These are phyloP conservation scores for Gisinianus flammeolus DNA, from an alignment of 2,888 invertebrate species.

Conservation along the genomic window DNA sequence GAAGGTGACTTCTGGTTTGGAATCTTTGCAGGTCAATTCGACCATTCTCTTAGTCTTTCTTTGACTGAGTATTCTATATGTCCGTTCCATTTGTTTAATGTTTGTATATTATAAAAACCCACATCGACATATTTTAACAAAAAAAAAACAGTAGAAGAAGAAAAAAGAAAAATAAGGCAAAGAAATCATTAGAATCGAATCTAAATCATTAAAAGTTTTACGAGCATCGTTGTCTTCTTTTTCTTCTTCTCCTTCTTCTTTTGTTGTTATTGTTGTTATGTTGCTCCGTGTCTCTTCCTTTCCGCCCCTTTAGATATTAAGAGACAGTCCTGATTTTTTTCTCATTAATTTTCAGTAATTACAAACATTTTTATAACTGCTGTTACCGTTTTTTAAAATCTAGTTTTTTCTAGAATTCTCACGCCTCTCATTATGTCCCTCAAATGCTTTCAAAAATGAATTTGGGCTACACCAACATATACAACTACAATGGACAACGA, in stretches of 20 bases:
- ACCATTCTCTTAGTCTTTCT: too few relatives aligned
- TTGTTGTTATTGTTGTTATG: neutral
- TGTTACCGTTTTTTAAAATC: neutral
- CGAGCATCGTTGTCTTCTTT: neutral
- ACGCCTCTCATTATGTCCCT: too few relatives aligned
- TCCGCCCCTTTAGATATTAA: neutral
- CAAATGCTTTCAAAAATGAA: neutral
- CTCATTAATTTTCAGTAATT: neutral
- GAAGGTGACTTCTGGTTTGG: neutral
- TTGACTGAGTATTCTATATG: neutral
- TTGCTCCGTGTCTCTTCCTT: neutral
- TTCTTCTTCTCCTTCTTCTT: neutral
- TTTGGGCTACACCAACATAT: neutral
- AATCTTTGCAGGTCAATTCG: slow-evolving; percentile 1
- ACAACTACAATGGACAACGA: too few relatives aligned
- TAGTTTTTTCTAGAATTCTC: too few relatives aligned
- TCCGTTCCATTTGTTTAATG: neutral
- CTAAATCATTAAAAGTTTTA: neutral
- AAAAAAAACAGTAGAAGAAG: neutral
- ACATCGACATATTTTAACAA: neutral
- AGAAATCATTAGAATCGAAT: neutral
- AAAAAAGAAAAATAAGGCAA: neutral
- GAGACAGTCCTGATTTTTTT: neutral
- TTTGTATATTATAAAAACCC: neutral
- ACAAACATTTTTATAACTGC: neutral